Conservation (phyloP, 1,140 invertebrate genomes). For the Rhopalosiphum maidis region DNA sequence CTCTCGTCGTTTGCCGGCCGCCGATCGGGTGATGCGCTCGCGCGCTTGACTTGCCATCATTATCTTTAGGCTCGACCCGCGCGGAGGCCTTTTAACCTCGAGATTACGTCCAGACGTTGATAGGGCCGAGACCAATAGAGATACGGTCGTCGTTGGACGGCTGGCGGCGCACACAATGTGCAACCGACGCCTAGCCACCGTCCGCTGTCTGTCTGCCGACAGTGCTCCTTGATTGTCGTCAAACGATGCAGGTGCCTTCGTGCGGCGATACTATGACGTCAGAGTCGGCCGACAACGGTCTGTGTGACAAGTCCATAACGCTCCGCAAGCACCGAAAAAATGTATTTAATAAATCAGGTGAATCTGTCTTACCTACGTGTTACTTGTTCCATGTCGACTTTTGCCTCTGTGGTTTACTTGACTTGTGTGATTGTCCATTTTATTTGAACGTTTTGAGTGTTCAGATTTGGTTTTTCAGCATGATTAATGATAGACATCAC, state of each 20-base stretch:
- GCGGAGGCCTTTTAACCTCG: constrained; percentile 38
- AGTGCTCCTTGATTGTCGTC: not conserved
- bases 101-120: not conserved
- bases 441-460: not conserved
- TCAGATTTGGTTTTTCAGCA: not conserved
- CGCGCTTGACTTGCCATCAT: not conserved
- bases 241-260: not conserved
- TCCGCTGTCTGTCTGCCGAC: not conserved
- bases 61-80: not conserved
- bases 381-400: not conserved
- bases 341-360: constrained; percentile 54
- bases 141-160: not conserved
- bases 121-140: not conserved
- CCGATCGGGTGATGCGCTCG: not conserved
- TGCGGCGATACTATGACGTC: not conserved
- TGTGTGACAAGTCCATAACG: constrained; percentile 44
- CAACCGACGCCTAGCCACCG: not conserved
- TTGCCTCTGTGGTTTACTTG: not conserved
- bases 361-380: not conserved
- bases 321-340: constrained; percentile 41
- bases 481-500: not conserved
- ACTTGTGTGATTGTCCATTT: constrained; percentile 1
- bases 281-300: not conserved
- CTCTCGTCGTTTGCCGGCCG: too few relatives aligned
- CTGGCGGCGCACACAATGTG: not conserved